These are phyloP conservation scores for Eulemur coronatus DNA, from an alignment of 2,797 vertebrate species.

Conservation along the genomic window DNA sequence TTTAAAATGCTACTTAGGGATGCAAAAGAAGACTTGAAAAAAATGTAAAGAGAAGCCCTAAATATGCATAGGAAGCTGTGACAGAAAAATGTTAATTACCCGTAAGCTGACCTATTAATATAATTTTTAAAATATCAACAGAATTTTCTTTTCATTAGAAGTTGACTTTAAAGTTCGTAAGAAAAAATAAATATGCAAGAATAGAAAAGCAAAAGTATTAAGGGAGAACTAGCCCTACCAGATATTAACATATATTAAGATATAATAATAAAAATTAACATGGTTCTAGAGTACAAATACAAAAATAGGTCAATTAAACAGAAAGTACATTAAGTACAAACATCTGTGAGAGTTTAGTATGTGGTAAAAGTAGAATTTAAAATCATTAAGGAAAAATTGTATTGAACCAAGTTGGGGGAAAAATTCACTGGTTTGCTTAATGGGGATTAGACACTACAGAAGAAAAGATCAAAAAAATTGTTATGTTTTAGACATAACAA, in stretches of 20 bases:
- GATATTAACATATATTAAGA: background rate
- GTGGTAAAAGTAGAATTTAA: background rate
- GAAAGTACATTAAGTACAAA: background rate
- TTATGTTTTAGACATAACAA: background rate
- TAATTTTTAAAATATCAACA: background rate
- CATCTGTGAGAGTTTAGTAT: background rate
- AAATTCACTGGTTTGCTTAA: background rate
- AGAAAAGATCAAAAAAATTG: background rate
- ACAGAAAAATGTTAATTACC: background rate
- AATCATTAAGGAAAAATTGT: background rate
- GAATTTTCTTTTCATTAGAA: background rate
- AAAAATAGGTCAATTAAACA: background rate
- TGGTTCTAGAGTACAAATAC: background rate
- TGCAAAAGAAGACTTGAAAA: conserved; percentile 19
- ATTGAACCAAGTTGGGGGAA: background rate
- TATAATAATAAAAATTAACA: background rate
- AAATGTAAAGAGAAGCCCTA: background rate
- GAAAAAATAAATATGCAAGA: background rate
- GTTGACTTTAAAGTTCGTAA: background rate
- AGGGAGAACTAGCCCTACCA: background rate
- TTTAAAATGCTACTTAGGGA: background rate
- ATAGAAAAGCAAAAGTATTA: background rate
- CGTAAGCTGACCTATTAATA: background rate
- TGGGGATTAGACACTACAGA: background rate
- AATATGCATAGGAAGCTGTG: background rate